phyloP scores from a whole-genome alignment of 2,888 invertebrate genomes.

The Trachelus stipa region DNA sequence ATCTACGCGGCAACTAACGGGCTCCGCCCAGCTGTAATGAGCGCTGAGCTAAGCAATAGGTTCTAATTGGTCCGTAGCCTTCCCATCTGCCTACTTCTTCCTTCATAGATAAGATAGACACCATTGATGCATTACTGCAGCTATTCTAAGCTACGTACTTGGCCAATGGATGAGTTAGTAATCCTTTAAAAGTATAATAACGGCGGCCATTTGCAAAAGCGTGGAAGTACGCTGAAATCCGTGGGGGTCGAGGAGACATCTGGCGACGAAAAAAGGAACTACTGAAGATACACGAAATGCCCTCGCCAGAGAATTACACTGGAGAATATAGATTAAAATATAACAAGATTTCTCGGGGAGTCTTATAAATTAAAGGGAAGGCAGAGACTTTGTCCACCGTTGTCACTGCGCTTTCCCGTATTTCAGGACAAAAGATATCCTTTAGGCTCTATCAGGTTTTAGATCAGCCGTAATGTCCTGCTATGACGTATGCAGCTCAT shows the following conservation, averaged over 20 bases:
- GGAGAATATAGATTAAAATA: conserved; percentile 45
- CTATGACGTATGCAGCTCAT: conserved; percentile 53
- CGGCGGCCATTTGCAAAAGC: neutral
- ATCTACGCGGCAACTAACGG: conserved; percentile 17
- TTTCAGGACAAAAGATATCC: conserved; percentile 19
- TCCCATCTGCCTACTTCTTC: neutral
- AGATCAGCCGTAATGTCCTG: conserved; percentile 53
- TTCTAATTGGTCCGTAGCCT: conserved; percentile 29
- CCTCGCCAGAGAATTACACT: neutral
- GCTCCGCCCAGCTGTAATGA: conserved; percentile 29
- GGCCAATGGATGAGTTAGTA: neutral
- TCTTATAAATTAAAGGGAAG: conserved; percentile 44
- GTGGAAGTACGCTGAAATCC: neutral
- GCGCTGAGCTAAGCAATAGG: conserved; percentile 29
- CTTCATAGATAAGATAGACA: neutral
- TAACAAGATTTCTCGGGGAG: conserved; percentile 40
- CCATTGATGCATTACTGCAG: neutral
- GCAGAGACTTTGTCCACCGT: conserved; percentile 27
- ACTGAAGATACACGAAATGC: neutral
- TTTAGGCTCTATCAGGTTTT: conserved; percentile 48
- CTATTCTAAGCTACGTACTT: neutral
- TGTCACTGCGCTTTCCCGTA: conserved; percentile 32
- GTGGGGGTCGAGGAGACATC: neutral
- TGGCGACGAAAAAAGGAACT: neutral
- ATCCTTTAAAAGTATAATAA: neutral